Percentiles rank a stretch among this genome's conserved stretches.
These are phyloP conservation scores for Chloromyia formosa DNA, from an alignment of 2,888 invertebrate genomes.

Conservation along the genomic window DNA sequence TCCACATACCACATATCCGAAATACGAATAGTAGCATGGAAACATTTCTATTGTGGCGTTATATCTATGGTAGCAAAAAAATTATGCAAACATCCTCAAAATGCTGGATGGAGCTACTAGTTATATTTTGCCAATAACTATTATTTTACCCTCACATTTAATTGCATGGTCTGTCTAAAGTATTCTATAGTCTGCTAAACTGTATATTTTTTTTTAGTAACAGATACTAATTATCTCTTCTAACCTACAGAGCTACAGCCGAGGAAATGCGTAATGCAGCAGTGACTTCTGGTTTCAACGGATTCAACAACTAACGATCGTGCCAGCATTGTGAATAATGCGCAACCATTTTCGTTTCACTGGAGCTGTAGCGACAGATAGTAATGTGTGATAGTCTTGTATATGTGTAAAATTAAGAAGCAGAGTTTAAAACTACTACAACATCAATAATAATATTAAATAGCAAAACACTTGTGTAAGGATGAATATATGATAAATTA, in stretches of 20 bases:
- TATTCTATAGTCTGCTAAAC: no score
- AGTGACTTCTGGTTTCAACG: constrained; percentile 61
- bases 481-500: background rate
- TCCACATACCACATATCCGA: no score
- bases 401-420: constrained; percentile 8
- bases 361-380: constrained; percentile 72
- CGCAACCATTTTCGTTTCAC: constrained; percentile 82
- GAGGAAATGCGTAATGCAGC: constrained; percentile 83
- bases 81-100: no score
- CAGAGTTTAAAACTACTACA: background rate
- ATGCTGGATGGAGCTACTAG: no score
- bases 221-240: background rate
- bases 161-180: background rate
- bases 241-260: constrained; percentile 72
- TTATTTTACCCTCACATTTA: no score
- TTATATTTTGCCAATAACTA: no score
- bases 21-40: no score
- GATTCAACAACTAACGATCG: constrained; percentile 69
- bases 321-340: constrained; percentile 81
- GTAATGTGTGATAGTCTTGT: constrained; percentile 69
- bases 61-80: no score
- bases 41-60: no score
- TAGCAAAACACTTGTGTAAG: background rate
- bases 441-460: constrained; percentile 8
- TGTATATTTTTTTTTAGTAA: background rate